A percentile compares a stretch with the other conserved stretches of the same genome.
Conservation (phyloP, 2,797 vertebrate genomes). For the Brotula barbata region DNA sequence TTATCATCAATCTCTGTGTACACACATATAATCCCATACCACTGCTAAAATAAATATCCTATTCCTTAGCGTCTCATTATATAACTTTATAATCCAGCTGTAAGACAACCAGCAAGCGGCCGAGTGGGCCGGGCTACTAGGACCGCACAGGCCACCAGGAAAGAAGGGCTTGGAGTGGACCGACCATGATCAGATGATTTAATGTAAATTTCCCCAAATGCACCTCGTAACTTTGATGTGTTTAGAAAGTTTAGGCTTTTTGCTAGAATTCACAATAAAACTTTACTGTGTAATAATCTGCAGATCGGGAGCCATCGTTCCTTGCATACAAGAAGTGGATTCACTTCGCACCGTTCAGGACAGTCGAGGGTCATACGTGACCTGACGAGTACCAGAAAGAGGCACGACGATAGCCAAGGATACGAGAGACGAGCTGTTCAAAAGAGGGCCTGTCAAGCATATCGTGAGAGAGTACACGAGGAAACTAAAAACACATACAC, state of each 20-base stretch:
- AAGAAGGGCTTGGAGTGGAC: too few relatives aligned
- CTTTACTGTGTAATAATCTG: too few relatives aligned
- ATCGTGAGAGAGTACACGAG: too few relatives aligned
- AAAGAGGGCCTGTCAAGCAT: too few relatives aligned
- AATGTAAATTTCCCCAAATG: too few relatives aligned
- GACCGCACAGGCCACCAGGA: not conserved
- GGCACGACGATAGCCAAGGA: not conserved
- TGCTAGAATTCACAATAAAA: too few relatives aligned
- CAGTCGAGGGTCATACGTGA: not conserved
- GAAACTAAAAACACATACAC: too few relatives aligned
- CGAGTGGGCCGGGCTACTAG: conserved; percentile 15
- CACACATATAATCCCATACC: conserved; percentile 64
- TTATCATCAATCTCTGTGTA: conserved; percentile 39
- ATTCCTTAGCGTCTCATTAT: conserved; percentile 66
- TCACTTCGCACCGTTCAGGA: not conserved
- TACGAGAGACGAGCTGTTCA: not conserved
- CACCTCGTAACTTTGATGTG: too few relatives aligned
- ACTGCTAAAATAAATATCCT: conserved; percentile 68
- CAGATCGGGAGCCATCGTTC: too few relatives aligned
- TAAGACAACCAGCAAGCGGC: conserved; percentile 35
- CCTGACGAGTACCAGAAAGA: not conserved
- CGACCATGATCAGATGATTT: too few relatives aligned
- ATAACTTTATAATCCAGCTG: conserved; percentile 75
- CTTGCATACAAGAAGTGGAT: too few relatives aligned
- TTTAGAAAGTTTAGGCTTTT: too few relatives aligned